Base-by-base conservation (phyloP, 2,797 vertebrate species). In the Anisognathus igniventris region DNA sequence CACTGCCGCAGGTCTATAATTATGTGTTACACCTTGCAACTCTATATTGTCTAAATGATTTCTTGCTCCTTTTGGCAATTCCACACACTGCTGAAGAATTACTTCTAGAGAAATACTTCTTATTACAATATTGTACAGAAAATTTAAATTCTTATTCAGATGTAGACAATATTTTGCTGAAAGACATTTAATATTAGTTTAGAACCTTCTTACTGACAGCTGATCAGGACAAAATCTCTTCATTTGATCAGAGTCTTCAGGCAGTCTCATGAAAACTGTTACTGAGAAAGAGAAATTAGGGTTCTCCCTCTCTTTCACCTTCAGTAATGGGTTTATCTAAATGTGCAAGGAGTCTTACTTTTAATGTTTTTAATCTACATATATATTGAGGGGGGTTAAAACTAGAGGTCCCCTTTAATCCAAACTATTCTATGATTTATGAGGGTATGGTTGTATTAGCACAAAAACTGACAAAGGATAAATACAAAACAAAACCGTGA, bases 11-110 rank as follows among this genome's bases (percentile, higher is more conserved):
- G 51, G 58, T 83, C 66, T 96, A 22, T 74, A 96, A 79, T 78
- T 94, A 62, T 14, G 2, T 72, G 66, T 94, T 92, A 96, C 86
- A 96, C 86, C 76, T 95, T 88, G 60, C 66, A 95, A 72, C 19
- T 78, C 81, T 90, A 54, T 61, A 78, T 92, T 97, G 83, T 92
- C 57, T 96, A 95, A 95, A 97, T 95, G 4, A 96, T 95, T 96
- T 80, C 47, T 92, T 97, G 96, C 95, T 86, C 47, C 92, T 94
- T 92, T 96, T 8, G 22, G 90, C 81, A 92, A 48, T 92, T 95
- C 51, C 54, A 64, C 65, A 92, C 19, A 40, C 21, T 82, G 88
- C 50, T 85, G 48, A 87, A 91, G n/a, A 73, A 92, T 95, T 96
- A 80, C 72, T 81, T 90, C 54, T 95, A 68, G 42, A 80, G 66